These are phyloP conservation scores for Malurus cyaneus DNA, from an alignment of 2,113 vertebrate species.

Conservation along the genomic window DNA sequence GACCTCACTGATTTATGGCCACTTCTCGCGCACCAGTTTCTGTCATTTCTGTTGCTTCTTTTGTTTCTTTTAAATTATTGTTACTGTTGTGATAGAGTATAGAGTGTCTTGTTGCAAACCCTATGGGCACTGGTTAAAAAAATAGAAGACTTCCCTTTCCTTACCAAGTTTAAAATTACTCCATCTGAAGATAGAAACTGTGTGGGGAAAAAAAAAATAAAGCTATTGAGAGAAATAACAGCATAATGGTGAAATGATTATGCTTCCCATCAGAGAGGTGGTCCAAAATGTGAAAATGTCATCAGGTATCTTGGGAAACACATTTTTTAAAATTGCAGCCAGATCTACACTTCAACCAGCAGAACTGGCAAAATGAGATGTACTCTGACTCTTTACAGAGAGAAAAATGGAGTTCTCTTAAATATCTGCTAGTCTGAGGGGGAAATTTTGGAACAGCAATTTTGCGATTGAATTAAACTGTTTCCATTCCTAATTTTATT, in stretches of 20 bases:
- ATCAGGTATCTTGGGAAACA: not conserved
- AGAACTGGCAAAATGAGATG: not conserved
- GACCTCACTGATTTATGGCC: not conserved
- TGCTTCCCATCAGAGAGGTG: constrained; percentile 3
- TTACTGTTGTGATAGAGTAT: not conserved
- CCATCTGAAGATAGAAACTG: not conserved
- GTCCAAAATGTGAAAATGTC: constrained; percentile 32
- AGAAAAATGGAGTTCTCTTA: not conserved
- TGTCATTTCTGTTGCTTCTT: not conserved
- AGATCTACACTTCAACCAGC: not conserved
- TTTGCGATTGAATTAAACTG: constrained; percentile 21
- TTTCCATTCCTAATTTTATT: constrained; percentile 37
- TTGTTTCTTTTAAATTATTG: constrained; percentile 6
- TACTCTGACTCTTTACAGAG: not conserved
- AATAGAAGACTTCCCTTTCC: not conserved
- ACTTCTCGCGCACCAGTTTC: not conserved
- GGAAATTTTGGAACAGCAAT: not conserved
- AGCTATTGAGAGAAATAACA: not conserved
- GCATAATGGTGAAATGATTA: constrained; percentile 14
- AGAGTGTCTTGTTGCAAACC: not conserved
- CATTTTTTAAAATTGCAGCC: constrained; percentile 9
- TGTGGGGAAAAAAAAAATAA: not conserved
- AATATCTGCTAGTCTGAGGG: not conserved
- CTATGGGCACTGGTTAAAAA: not conserved
- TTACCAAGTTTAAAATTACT: not conserved